phyloP scores from a whole-genome alignment of 2,888 invertebrate genomes.

The Camponotus fellah region DNA sequence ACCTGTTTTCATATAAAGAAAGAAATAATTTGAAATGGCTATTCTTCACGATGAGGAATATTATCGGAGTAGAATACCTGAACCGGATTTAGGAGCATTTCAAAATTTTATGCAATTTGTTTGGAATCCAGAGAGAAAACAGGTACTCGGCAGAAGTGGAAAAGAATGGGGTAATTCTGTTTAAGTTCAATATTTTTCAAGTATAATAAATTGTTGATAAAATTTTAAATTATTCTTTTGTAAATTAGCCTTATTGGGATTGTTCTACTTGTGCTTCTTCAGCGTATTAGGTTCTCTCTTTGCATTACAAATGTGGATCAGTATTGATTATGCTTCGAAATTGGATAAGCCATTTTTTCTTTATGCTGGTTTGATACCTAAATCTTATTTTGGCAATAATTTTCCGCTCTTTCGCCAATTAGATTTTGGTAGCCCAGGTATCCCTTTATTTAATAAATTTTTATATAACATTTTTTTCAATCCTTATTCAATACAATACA shows the following conservation, averaged over 20 bases:
- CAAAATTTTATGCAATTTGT: conserved; percentile 79
- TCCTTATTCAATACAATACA: background rate
- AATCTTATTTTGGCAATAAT: background rate
- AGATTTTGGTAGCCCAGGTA: conserved; percentile 75
- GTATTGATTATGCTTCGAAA: conserved; percentile 71
- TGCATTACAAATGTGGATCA: conserved; percentile 79
- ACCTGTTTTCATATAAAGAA: background rate
- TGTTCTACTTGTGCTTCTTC: conserved; percentile 82
- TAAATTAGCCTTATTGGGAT: conserved; percentile 72
- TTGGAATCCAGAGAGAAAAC: conserved; percentile 78
- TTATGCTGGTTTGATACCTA: conserved; percentile 29
- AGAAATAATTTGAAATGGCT: conserved; percentile 62
- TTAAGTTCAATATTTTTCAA: background rate
- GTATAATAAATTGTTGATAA: background rate
- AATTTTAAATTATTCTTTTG: background rate
- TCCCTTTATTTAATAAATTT: background rate
- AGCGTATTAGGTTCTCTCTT: conserved; percentile 77
- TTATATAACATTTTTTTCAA: background rate
- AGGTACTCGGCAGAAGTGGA: conserved; percentile 78
- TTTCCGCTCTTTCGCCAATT: conserved; percentile 56
- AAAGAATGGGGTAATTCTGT: conserved; percentile 80
- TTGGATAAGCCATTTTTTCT: conserved; percentile 76
- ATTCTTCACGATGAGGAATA: conserved; percentile 81
- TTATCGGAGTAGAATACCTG: conserved; percentile 79
- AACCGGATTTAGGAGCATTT: conserved; percentile 76